phyloP scores from a whole-genome alignment of 2,113 vertebrate genomes.

The Callopanchax toddi region DNA sequence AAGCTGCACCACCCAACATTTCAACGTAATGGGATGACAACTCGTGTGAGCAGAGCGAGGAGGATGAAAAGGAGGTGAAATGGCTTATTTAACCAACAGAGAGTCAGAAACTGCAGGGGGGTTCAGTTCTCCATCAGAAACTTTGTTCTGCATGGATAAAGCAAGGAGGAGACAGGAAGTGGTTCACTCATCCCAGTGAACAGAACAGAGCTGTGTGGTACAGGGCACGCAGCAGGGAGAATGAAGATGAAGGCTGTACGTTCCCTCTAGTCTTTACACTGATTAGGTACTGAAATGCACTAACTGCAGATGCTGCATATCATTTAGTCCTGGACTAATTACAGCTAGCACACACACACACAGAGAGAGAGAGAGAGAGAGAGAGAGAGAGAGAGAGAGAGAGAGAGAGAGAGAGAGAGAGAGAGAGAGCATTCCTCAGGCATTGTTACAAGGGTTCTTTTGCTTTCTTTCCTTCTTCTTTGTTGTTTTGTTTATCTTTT shows the following conservation, averaged over 20 bases:
- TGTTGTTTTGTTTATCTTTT: background rate
- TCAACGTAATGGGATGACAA: conserved; percentile 61
- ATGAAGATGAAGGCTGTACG: conserved; percentile 17
- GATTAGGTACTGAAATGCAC: conserved; percentile 18
- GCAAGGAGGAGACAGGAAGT: conserved; percentile 65
- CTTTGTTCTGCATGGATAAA: conserved; percentile 73
- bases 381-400: too few relatives aligned
- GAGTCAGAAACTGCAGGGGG: conserved; percentile 64
- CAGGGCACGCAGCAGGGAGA: conserved; percentile 27
- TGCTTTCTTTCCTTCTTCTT: too few relatives aligned
- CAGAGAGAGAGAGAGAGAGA: too few relatives aligned
- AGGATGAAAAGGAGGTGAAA: conserved; percentile 71
- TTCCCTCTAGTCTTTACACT: conserved; percentile 15
- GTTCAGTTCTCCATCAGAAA: conserved; percentile 67
- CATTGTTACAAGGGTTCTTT: too few relatives aligned
- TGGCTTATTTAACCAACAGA: conserved; percentile 75
- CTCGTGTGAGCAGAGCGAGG: conserved; percentile 72
- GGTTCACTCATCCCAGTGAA: conserved; percentile 32
- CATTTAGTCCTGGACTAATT: conserved; percentile 17
- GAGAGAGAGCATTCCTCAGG: background rate
- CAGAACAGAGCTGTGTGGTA: conserved; percentile 28
- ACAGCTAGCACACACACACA: background rate
- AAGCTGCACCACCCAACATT: conserved; percentile 32
- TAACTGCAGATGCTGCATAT: conserved; percentile 17
- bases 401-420: too few relatives aligned